Evolutionary conservation across 2,888 invertebrate species (phyloP).

Genomic region (Platycheirus rosarum): DNA sequence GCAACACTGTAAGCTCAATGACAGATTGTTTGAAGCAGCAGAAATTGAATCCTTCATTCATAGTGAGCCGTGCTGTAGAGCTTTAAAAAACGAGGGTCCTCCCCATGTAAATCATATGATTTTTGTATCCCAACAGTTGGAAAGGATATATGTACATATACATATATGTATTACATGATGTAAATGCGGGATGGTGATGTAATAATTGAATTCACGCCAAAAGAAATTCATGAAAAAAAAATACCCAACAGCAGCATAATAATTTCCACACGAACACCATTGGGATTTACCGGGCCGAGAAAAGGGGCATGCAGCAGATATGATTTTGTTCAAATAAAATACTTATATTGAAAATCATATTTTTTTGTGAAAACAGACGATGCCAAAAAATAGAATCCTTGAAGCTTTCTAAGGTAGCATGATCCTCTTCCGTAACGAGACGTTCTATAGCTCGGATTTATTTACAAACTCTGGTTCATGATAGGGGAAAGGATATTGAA

Average conservation of each 20-base stretch:
- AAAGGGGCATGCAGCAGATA: conserved; percentile 28
- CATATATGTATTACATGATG: too few species aligned
- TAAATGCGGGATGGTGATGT: neutral
- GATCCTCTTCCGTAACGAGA: neutral
- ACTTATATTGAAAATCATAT: conserved; percentile 44
- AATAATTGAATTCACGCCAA: conserved; percentile 49
- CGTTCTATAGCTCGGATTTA: conserved; percentile 2
- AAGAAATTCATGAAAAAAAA: conserved; percentile 19
- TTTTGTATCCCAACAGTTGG: conserved; percentile 31
- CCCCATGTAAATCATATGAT: conserved; percentile 1
- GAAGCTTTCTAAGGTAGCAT: neutral
- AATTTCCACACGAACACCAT: conserved; percentile 36
- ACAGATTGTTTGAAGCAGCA: neutral
- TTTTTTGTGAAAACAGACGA: conserved; percentile 1
- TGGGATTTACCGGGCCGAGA: neutral
- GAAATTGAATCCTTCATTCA: conserved; percentile 5
- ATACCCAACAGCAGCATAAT: conserved; percentile 40
- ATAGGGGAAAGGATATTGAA: conserved; percentile 15
- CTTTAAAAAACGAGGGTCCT: neutral
- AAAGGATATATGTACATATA: too few species aligned
- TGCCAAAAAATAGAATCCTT: conserved; percentile 8
- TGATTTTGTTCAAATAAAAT: conserved; percentile 37
- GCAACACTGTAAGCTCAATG: neutral
- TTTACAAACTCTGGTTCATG: conserved; percentile 3
- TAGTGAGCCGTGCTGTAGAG: conserved; percentile 2